Evolutionary conservation across 1,140 invertebrate genomes (phyloP), one percentile per base, ranked within the genome.

Genomic region (Oncopeltus fasciatus): DNA sequence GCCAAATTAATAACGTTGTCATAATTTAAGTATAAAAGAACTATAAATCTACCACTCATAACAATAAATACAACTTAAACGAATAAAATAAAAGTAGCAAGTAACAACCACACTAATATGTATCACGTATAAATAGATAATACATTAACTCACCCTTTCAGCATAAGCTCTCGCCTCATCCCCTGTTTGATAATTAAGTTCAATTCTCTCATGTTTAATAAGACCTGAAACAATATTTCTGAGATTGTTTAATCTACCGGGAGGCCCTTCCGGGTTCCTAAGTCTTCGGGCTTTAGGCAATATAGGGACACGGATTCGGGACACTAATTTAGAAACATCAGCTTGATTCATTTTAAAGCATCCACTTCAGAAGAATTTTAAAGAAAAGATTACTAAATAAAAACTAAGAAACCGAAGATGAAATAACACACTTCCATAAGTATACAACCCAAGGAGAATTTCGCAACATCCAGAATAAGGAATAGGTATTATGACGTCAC

Each of bases 151-250:
- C 76, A 88, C 86, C 69, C 86, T 76, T 77, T 95, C 92, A 0
- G 83, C 84, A 77, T 95, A 96, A 68, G 88, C 88, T 71, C 92
- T 80, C 20, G 87, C 81, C 78, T 95, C 92, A 71, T 92, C 85
- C 0, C 80, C 88, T 67, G 83, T 74, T 21, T 78, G 76, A 68
- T 81, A 86, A 71, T 84, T 83, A 5, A 92, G 66, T 76, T 95
- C 92, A 69, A 96, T 81, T 68, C 92, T 78, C 78, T 95, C 92
- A 75, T 90, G 83, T 74, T 92, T 91, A 4, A 95, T 74, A 56
- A 95, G 75, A 12, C 84, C 87, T 1, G 88, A 92, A 1, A 96
- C 82, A 57, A 85, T 86, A 78, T 88, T 85, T 64, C 84, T 74
- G 60, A 95, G 72, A 75, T 83, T 88, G 31, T 82, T 75, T 57